A percentile compares a stretch with the other conserved stretches of the same genome.
Conservation (phyloP, 2,113 vertebrate species). For the Mormoops blainvillei region DNA sequence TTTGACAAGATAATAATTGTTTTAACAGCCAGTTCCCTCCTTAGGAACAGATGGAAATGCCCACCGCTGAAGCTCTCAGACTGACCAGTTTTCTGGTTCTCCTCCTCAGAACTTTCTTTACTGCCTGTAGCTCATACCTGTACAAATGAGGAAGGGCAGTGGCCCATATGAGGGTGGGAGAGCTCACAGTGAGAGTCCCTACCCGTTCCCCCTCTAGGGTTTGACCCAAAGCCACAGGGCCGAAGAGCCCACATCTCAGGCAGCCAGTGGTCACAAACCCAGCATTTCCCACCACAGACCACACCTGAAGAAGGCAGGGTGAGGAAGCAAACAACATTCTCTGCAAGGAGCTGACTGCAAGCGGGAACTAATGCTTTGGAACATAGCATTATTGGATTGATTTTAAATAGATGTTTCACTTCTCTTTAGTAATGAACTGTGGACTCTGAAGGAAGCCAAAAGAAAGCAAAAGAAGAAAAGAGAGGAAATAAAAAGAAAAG, state of each 20-base stretch:
- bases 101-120: background rate
- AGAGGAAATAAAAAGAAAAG: slow-evolving; percentile 29
- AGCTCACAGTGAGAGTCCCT: background rate
- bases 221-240: background rate
- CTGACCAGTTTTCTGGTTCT: background rate
- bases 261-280: background rate
- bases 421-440: slow-evolving; percentile 64
- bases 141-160: background rate
- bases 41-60: slow-evolving; percentile 51
- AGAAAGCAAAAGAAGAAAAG: slow-evolving; percentile 56
- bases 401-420: slow-evolving; percentile 77
- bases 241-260: background rate
- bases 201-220: background rate
- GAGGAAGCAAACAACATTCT: background rate
- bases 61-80: background rate
- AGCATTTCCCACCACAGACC: background rate
- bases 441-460: slow-evolving; percentile 55
- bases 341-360: background rate
- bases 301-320: background rate
- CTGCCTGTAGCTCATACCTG: background rate
- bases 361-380: slow-evolving; percentile 66
- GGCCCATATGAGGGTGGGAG: background rate
- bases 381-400: slow-evolving; percentile 66
- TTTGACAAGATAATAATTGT: slow-evolving; percentile 65
- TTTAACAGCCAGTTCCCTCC: background rate